phyloP scores from a whole-genome alignment of 2,113 vertebrate genomes.

The Heliornis fulica region DNA sequence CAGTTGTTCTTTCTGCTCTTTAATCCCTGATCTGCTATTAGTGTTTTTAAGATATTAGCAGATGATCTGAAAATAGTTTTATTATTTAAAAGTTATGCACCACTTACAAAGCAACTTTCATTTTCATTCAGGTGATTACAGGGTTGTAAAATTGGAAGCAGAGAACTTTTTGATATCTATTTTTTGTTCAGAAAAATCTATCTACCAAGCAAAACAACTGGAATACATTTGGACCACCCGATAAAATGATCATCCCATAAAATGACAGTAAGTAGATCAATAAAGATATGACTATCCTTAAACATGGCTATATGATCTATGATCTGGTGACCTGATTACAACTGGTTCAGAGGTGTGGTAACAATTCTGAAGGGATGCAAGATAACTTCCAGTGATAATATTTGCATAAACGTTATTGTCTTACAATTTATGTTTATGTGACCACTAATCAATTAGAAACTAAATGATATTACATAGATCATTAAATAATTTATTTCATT shows the following conservation, averaged over 20 bases:
- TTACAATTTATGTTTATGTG: not conserved
- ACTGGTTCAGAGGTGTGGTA: not conserved
- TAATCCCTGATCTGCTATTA: not conserved
- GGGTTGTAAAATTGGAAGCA: not conserved
- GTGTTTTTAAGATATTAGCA: not conserved
- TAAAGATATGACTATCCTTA: not conserved
- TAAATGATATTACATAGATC: not conserved
- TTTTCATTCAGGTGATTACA: not conserved
- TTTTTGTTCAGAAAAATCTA: not conserved
- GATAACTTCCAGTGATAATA: not conserved
- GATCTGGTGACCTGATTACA: not conserved
- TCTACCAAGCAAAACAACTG: not conserved
- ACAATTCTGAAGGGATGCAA: not conserved
- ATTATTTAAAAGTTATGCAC: not conserved
- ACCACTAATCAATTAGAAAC: not conserved
- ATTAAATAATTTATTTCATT: not conserved
- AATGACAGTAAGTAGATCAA: fast-evolving
- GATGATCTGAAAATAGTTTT: not conserved
- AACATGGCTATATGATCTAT: not conserved
- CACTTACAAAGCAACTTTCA: not conserved
- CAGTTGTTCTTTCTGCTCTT: not conserved
- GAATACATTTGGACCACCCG: not conserved
- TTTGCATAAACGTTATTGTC: not conserved
- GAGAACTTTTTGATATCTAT: not conserved
- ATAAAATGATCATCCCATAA: not conserved